Base-by-base conservation (phyloP, 2,888 invertebrate species). In the Strigamia crassipes region DNA sequence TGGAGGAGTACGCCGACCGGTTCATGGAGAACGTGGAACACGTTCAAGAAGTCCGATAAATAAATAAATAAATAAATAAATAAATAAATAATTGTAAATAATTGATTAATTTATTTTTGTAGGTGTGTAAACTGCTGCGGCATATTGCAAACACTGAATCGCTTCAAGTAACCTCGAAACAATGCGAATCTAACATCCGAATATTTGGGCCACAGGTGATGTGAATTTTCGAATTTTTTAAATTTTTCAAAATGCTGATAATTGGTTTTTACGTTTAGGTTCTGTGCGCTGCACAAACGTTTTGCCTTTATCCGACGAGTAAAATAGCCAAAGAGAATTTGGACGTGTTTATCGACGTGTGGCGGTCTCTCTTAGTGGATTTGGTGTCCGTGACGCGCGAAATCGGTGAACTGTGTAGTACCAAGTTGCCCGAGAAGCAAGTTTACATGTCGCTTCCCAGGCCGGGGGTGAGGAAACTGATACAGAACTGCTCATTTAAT, bases 11-110 rank as follows among this genome's bases (percentile, higher is more conserved):
- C 88, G 94, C 96, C 86, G 95, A 96, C 89, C 94, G 94, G 89
- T 98, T 99, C 89, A 94, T 96, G 88, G 98, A 99, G 89, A 96
- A 97, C 89, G 94, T 97, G 87, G 99, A 99, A 89, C 99, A 99
- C 89, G 94, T 99, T 87, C 94, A 98, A 89, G 99, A 99, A 92
- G 97, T 97, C 10, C 38, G 38, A 86, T 12, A 2, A 12, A 66
- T 12, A 86, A 87, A 83, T n/a, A n/a, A n/a, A n/a, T n/a, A n/a
- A n/a, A n/a, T n/a, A n/a, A n/a, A n/a, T n/a, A n/a, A 13, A 15
- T 78, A 27, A 42, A 31, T n/a, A 73, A 13, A 10, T 23, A 42
- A 51, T 27, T 18, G 38, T 8, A 3, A 27, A 27, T 80, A 12
- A 5, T 21, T 81, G 38, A 18, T 41, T 42, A n/a, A 51, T 56